Conservation (phyloP, 2,888 invertebrate genomes). For the Calliphora vomitoria region DNA sequence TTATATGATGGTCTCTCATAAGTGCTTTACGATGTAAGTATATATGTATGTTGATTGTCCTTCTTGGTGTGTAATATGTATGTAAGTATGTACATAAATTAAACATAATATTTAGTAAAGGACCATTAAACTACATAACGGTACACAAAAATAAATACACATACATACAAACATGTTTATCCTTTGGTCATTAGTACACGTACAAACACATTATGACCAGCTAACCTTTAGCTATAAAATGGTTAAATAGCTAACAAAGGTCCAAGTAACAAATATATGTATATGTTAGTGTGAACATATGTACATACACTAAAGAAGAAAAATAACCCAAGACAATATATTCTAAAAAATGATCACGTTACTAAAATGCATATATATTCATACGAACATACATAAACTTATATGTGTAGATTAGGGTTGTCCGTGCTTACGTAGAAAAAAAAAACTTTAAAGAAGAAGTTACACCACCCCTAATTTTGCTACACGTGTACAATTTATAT, state of each 20-base stretch:
- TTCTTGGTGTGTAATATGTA: background rate
- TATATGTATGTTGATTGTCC: background rate
- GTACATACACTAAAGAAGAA: background rate
- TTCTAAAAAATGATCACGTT: background rate
- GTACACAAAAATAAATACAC: conserved; percentile 5
- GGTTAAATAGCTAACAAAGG: conserved; percentile 61
- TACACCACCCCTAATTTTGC: too few relatives aligned
- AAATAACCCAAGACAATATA: background rate
- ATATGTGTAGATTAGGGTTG: too few relatives aligned
- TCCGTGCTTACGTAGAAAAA: too few relatives aligned
- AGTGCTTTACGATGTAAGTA: background rate
- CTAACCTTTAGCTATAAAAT: conserved; percentile 60
- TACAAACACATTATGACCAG: conserved; percentile 23
- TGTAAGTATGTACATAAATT: conserved; percentile 24
- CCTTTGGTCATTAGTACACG: conserved; percentile 52
- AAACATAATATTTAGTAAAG: conserved; percentile 47
- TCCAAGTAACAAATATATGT: background rate
- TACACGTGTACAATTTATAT: too few relatives aligned
- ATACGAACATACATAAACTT: background rate
- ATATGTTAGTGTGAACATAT: background rate
- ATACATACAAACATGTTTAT: conserved; percentile 2
- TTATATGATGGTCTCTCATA: conserved; percentile 17
- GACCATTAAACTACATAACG: conserved; percentile 53
- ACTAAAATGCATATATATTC: background rate
- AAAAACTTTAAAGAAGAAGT: too few relatives aligned